Evolutionary conservation across 2,113 vertebrate genomes (phyloP), one percentile per base, ranked within the genome.

Genomic region (Neogobius melanostomus): DNA sequence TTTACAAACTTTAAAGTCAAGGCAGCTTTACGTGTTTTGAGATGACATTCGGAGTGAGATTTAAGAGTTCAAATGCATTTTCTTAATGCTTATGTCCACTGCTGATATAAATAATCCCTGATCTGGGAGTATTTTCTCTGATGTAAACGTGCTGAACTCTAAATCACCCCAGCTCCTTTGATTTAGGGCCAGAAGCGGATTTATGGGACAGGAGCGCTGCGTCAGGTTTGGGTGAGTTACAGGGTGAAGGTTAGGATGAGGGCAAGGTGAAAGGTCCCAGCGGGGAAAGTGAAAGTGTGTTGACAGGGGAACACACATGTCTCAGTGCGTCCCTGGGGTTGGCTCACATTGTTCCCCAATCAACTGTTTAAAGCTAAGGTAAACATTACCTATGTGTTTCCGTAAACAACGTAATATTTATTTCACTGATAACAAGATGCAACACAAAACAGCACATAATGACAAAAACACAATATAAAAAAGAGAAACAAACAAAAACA

Each of bases 201-300:
- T 86, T 78, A 77, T 63, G 60, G 69, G 69, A 66, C 74, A 42
- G n/a, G 72, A 68, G 71, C 60, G 60, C 79, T 80, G 68, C 44
- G 57, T 16, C 68, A 56, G 66, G 63, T 71, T 36, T 2, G 54
- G 66, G 65, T 59, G 15, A 45, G 70, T 62, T 47, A 64, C 14
- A 64, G 69, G 71, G 67, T 76, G 75, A 77, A 75, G 81, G 85
- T 80, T 52, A 73, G 71, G 42, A 63, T 71, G 49, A 72, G 84
- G 82, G 28, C 75, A 42, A 68, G 69, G 85, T 87, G 81, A 77
- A 15, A 86, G 84, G 85, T 86, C 12, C 80, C 53, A 36, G 53
- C 9, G 1, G 66, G 80, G 77, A 86, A 85, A 83, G 81, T 86
- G 76, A 74, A 14, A 75, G 82, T 79, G 72, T 79, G 46, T 76